These are phyloP conservation scores for Campylorhamphus procurvoides DNA, from an alignment of 2,113 vertebrate species.

Conservation along the genomic window DNA sequence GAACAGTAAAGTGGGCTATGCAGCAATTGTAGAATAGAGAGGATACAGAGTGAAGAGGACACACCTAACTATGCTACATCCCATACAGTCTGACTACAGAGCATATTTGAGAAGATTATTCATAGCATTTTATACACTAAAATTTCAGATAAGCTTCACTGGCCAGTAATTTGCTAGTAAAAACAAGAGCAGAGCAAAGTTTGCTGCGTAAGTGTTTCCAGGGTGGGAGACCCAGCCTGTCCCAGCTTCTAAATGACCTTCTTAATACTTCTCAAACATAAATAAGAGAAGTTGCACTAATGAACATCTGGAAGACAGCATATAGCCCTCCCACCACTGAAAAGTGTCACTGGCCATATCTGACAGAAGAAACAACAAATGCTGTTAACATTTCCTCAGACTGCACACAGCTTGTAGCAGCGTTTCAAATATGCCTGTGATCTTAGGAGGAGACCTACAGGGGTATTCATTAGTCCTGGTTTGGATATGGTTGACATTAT, in stretches of 20 bases:
- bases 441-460: slow-evolving; percentile 5
- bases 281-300: slow-evolving; percentile 26
- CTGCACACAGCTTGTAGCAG: slow-evolving; percentile 34
- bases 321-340: not conserved
- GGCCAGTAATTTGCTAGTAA: not conserved
- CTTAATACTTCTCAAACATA: slow-evolving; percentile 12
- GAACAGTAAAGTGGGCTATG: fast-evolving
- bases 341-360: not conserved
- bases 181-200: not conserved
- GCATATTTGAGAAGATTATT: not conserved
- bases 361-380: slow-evolving; percentile 37
- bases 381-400: not conserved
- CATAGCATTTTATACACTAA: not conserved
- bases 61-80: not conserved
- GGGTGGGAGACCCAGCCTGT: slow-evolving; percentile 26
- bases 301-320: slow-evolving; percentile 45
- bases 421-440: slow-evolving; percentile 38
- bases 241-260: slow-evolving; percentile 19
- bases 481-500: slow-evolving; percentile 51
- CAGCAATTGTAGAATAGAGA: not conserved
- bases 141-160: slow-evolving; percentile 3
- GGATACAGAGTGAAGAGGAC: not conserved
- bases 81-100: not conserved
- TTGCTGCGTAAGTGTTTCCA: slow-evolving; percentile 29
- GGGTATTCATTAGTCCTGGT: slow-evolving; percentile 1